A percentile compares a stretch with the other conserved stretches of the same genome.
Conservation (phyloP, 2,113 vertebrate genomes). For the Syngnathoides biaculeatus region DNA sequence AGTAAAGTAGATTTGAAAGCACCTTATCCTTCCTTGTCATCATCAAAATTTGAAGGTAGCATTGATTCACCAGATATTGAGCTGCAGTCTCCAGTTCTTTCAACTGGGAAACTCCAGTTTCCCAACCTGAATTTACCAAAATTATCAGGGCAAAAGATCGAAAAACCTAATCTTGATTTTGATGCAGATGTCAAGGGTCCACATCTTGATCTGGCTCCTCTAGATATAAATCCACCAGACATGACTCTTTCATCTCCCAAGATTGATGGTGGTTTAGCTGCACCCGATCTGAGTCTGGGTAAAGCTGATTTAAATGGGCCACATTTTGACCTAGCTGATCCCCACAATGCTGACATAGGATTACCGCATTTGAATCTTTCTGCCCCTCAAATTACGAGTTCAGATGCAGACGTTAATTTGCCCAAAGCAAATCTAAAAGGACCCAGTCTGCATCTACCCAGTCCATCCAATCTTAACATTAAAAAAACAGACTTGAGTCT, state of each 20-base stretch:
- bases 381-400: background rate
- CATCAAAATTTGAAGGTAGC: slow-evolving; percentile 1
- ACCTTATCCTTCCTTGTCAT: slow-evolving; percentile 6
- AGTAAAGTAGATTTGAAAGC: slow-evolving; percentile 28
- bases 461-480: slow-evolving; percentile 32
- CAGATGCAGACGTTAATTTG: slow-evolving; percentile 31
- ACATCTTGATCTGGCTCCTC: slow-evolving; percentile 27
- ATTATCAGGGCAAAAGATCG: slow-evolving; percentile 43
- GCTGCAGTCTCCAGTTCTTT: slow-evolving; percentile 28
- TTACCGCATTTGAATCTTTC: slow-evolving; percentile 35
- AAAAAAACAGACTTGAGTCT: slow-evolving; percentile 15
- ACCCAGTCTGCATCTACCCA: slow-evolving; percentile 37
- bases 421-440: slow-evolving; percentile 38
- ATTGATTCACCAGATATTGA: slow-evolving; percentile 21
- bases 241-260: slow-evolving; percentile 27
- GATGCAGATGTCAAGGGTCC: slow-evolving; percentile 38
- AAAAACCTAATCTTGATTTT: slow-evolving; percentile 37
- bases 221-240: slow-evolving; percentile 26
- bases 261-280: slow-evolving; percentile 16
- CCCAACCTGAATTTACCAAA: slow-evolving; percentile 51
- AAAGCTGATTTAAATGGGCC: slow-evolving; percentile 5
- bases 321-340: background rate
- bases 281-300: slow-evolving; percentile 19
- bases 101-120: slow-evolving; percentile 39
- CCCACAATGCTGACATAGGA: slow-evolving; percentile 26